A percentile compares a stretch with the other conserved stretches of the same genome.
phyloP scores from a whole-genome alignment of 1,140 invertebrate genomes.

The Tetramorium simillimum region DNA sequence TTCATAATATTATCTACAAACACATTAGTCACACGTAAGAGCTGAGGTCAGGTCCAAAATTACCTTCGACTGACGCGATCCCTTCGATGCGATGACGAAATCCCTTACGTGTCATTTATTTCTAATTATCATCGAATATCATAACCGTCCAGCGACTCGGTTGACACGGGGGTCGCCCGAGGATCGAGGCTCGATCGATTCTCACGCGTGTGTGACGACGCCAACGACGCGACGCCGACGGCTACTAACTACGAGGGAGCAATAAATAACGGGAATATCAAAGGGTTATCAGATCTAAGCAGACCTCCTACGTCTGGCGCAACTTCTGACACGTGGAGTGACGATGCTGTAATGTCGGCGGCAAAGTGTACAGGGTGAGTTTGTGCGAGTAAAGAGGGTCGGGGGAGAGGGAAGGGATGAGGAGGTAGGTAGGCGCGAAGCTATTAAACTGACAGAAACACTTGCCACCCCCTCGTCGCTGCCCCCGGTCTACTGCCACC shows the following conservation, averaged over 20 bases:
- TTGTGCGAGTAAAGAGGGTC: conserved; percentile 54
- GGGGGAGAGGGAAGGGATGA: conserved; percentile 43
- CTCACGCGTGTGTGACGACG: conserved; percentile 46
- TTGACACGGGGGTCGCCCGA: neutral
- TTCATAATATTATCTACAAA: neutral
- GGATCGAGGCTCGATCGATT: conserved; percentile 60
- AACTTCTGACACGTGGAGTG: conserved; percentile 84
- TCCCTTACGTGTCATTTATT: neutral
- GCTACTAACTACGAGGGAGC: conserved; percentile 39
- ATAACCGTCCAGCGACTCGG: neutral
- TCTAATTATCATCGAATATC: neutral
- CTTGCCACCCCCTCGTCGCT: conserved; percentile 83
- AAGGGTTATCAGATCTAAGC: conserved; percentile 83
- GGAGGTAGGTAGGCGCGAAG: conserved; percentile 78
- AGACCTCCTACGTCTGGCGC: conserved; percentile 75
- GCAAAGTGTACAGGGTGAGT: conserved; percentile 75
- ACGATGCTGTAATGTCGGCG: conserved; percentile 82
- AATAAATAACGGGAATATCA: conserved; percentile 79
- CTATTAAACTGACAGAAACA: conserved; percentile 87
- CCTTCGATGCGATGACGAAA: neutral
- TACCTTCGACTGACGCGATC: neutral
- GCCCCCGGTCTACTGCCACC: conserved; percentile 56
- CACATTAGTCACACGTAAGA: neutral
- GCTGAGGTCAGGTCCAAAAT: neutral
- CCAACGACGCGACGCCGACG: conserved; percentile 50